Conservation (phyloP, 2,797 vertebrate genomes). For the Cyprinella venusta region DNA sequence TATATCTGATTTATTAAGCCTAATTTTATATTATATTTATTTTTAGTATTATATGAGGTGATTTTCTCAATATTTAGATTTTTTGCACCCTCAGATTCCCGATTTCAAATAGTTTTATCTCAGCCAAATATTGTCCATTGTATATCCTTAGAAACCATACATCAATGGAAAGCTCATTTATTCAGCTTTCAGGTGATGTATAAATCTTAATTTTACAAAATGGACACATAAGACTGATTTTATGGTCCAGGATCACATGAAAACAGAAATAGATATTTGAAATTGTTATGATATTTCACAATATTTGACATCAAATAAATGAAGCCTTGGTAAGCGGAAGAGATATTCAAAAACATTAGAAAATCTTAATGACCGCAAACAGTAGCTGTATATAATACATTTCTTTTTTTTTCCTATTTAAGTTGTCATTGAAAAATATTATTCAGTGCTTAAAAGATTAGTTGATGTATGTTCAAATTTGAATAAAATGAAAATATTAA, state of each 20-base stretch:
- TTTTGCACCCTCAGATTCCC: too few species aligned
- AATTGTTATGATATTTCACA: background rate
- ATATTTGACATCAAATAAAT: background rate
- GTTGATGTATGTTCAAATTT: background rate
- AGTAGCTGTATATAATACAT: too few species aligned
- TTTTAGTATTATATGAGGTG: too few species aligned
- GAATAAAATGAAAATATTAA: background rate
- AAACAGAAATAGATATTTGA: background rate
- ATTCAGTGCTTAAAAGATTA: background rate
- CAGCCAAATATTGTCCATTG: background rate
- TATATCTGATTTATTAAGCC: background rate
- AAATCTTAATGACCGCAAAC: background rate
- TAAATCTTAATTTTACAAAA: too few species aligned
- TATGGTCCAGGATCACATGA: background rate
- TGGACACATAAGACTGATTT: too few species aligned
- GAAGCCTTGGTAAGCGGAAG: background rate
- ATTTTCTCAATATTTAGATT: too few species aligned
- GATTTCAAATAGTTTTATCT: too few species aligned
- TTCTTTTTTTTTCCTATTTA: background rate
- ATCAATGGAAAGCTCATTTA: too few species aligned
- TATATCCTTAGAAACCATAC: too few species aligned
- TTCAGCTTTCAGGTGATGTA: too few species aligned
- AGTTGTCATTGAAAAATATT: background rate
- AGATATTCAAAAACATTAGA: too few species aligned
- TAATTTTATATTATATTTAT: background rate